Conservation (phyloP, 2,113 vertebrate species). For the Peromyscus californicus region DNA sequence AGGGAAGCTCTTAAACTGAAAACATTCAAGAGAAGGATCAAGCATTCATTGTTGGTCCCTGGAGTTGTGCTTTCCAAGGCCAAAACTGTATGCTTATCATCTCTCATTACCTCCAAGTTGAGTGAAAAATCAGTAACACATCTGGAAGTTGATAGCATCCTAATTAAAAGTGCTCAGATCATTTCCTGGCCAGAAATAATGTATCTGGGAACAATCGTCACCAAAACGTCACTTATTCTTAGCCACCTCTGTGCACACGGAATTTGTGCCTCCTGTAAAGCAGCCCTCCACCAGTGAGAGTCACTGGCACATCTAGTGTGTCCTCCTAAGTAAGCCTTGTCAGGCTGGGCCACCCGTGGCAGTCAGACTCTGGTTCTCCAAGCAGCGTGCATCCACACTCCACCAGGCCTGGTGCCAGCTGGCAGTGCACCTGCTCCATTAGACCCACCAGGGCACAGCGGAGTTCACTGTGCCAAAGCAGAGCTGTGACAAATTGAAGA, state of each 20-base stretch:
- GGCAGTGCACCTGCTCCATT: background rate
- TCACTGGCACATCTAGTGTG: background rate
- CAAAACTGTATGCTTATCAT: constrained; percentile 1
- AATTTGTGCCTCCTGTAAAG: background rate
- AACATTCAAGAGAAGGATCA: background rate
- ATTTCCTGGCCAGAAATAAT: constrained; percentile 29
- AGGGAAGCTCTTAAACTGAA: background rate
- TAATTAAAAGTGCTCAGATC: constrained; percentile 35
- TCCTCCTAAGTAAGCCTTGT: background rate
- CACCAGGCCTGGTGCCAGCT: background rate
- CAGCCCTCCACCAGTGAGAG: background rate
- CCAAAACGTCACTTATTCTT: background rate
- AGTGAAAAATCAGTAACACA: background rate
- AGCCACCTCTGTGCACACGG: background rate
- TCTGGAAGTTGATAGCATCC: background rate
- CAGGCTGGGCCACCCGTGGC: background rate
- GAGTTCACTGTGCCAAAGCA: background rate
- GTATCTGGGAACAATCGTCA: background rate
- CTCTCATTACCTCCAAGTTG: constrained; percentile 29
- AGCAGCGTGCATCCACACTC: background rate
- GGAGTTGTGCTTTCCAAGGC: constrained; percentile 4
- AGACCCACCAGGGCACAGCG: background rate
- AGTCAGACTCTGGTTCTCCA: background rate
- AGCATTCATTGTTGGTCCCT: background rate
- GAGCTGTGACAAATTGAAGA: background rate